phyloP scores from a whole-genome alignment of 2,113 vertebrate genomes.

The Notechis scutatus region DNA sequence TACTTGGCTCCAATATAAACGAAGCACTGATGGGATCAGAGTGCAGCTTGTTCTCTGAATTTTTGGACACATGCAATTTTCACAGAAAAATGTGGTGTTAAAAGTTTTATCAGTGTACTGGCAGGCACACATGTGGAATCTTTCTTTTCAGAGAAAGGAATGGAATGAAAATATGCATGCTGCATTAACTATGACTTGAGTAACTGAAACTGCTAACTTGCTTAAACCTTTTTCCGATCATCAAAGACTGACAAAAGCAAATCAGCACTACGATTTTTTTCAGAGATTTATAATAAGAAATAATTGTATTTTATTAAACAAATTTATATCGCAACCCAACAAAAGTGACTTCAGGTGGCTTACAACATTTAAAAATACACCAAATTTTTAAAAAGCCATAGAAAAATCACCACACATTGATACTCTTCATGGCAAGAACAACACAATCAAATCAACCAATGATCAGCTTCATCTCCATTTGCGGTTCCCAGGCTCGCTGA shows the following conservation, averaged over 20 bases:
- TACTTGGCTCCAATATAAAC: conserved; percentile 63
- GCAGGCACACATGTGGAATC: neutral
- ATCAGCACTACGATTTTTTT: neutral
- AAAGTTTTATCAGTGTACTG: conserved; percentile 24
- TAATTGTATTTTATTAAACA: neutral
- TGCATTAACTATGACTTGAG: neutral
- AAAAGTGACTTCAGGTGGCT: neutral
- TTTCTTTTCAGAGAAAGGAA: neutral
- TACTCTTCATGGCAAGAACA: neutral
- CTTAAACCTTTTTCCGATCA: neutral
- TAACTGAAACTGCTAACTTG: neutral
- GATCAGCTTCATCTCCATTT: too few relatives aligned
- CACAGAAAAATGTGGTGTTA: conserved; percentile 49
- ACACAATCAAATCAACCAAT: neutral
- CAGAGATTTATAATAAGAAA: neutral
- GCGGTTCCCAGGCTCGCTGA: too few relatives aligned
- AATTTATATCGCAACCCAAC: neutral
- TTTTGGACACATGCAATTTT: conserved; percentile 47
- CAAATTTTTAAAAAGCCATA: neutral
- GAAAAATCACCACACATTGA: neutral
- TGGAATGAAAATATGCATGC: neutral
- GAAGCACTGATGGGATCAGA: conserved; percentile 49
- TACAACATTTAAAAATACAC: neutral
- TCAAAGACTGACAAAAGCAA: neutral
- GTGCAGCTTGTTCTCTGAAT: conserved; percentile 50